phyloP scores from a whole-genome alignment of 2,113 vertebrate species.

The Aphyosemion australe region DNA sequence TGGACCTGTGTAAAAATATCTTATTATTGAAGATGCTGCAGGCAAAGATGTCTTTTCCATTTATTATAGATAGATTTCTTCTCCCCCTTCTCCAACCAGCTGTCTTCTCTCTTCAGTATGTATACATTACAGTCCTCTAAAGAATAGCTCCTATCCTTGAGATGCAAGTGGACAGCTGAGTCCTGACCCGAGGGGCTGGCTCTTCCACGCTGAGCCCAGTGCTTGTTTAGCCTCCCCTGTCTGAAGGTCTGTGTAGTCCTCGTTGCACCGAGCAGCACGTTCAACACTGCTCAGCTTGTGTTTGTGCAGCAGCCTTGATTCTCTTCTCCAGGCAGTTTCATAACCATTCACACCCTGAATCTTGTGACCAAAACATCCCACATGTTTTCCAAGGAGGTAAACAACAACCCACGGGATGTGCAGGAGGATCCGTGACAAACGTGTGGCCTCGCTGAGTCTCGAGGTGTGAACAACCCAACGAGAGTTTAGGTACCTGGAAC shows the following conservation, averaged over 20 bases:
- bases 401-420: background rate
- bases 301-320: background rate
- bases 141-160: background rate
- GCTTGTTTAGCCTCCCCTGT: background rate
- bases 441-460: background rate
- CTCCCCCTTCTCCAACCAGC: too few relatives aligned
- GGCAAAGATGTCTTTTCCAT: background rate
- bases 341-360: constrained; percentile 3
- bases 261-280: background rate
- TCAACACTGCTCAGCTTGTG: background rate
- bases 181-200: background rate
- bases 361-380: constrained; percentile 4
- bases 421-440: background rate
- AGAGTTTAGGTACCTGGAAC: background rate
- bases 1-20: background rate
- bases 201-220: background rate
- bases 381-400: background rate
- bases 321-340: background rate
- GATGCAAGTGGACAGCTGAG: constrained; percentile 1
- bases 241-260: background rate
- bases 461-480: background rate
- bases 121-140: background rate
- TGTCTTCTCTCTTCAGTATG: background rate
- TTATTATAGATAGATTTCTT: background rate
- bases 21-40: background rate